These are phyloP conservation scores for Tipula helvola DNA, from an alignment of 2,888 invertebrate species.

Conservation along the genomic window DNA sequence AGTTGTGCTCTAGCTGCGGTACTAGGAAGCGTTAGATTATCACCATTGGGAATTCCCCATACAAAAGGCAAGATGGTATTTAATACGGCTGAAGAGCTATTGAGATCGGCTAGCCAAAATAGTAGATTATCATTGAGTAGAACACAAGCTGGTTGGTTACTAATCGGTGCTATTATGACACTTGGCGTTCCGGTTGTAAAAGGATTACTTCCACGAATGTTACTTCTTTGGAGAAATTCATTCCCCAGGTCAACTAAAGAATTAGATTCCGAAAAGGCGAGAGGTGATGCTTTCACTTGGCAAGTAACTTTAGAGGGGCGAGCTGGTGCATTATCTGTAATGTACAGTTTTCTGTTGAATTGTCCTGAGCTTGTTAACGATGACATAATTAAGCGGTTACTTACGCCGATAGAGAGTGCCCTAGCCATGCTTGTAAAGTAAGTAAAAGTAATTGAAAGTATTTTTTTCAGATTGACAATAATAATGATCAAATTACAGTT, in stretches of 20 bases:
- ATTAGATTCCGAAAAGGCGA: conserved; percentile 88
- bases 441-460: conserved; percentile 25
- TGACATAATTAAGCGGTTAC: conserved; percentile 76
- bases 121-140: conserved; percentile 87
- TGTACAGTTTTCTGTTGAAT: conserved; percentile 85
- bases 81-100: conserved; percentile 90
- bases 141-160: conserved; percentile 94
- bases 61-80: conserved; percentile 96
- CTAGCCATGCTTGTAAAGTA: conserved; percentile 90
- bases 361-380: conserved; percentile 86
- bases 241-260: conserved; percentile 95
- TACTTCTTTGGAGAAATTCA: conserved; percentile 92
- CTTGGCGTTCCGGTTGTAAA: conserved; percentile 87
- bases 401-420: conserved; percentile 90
- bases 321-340: conserved; percentile 89
- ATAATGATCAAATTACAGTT: conserved; percentile 38
- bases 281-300: conserved; percentile 99
- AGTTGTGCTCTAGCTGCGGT: conserved; percentile 90
- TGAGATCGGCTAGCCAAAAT: conserved; percentile 93
- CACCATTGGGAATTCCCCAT: conserved; percentile 89
- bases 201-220: conserved; percentile 82
- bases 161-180: conserved; percentile 94
- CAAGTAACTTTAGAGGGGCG: conserved; percentile 93
- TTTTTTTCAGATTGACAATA: background rate
- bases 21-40: conserved; percentile 76